Evolutionary conservation across 2,888 invertebrate genomes (phyloP), one percentile per base, ranked within the genome.

Genomic region (Embidobia sp.): DNA sequence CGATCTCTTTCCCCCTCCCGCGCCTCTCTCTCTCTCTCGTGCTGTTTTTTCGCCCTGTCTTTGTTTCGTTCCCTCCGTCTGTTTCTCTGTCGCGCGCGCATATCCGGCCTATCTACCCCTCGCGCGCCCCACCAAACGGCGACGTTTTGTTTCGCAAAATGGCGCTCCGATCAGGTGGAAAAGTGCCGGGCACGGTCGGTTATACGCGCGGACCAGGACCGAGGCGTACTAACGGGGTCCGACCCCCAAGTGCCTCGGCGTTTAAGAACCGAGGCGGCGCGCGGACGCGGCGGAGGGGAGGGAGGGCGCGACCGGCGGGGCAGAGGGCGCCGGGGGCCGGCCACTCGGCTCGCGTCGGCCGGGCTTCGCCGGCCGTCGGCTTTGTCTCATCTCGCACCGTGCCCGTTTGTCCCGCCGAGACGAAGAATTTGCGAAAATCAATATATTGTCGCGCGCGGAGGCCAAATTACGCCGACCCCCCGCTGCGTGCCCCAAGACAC

Each of bases 351-450:
- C 15, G 37, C 19, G 37, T 55, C 67, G 66, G 66, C 33, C 33
- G 42, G 16, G 33, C 33, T 44, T 33, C 44, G 57, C 35, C 55
- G 35, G 18, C 55, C 46, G 46, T 42, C 66, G 44, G 64, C 33
- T 53, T 46, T 53, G 33, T 67, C 67, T 67, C 67, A 27, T 37
- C 27, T 55, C 67, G 13, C 57, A 13, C 11, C 55, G 61, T 27
- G 16, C 27, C 18, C 51, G 37, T 29, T 49, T 51, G 64, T 51
- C 19, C 37, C 66, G 44, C 46, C 57, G 67, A 67, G 67, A 59
- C 69, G 59, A 69, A 59, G 57, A 69, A 49, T 69, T 59, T 69
- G 51, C 69, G 15, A 69, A 59, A 69, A 69, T 69, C 69, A 69
- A 59, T 69, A 69, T 69, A 69, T 69, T 69, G 69, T 69, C 51